Percentiles rank a stretch among this genome's conserved stretches.
phyloP scores from a whole-genome alignment of 2,888 invertebrate species.

The Meteorus cinctellus region DNA sequence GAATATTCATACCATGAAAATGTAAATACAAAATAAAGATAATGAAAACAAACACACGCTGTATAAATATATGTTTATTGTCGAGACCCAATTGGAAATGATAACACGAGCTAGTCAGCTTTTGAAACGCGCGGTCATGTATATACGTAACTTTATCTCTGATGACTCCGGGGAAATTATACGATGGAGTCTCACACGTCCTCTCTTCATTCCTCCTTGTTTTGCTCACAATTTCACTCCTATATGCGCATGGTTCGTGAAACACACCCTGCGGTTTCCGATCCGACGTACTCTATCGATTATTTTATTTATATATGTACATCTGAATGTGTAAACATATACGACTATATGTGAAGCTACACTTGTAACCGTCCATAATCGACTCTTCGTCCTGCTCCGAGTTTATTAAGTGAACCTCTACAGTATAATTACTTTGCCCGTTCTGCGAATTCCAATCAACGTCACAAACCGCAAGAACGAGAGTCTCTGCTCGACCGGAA shows the following conservation, averaged over 20 bases:
- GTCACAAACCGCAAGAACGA: slow-evolving; percentile 29
- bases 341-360: slow-evolving; percentile 1
- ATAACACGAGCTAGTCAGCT: slow-evolving; percentile 12
- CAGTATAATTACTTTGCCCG: slow-evolving; percentile 35
- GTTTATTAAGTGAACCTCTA: slow-evolving; percentile 41
- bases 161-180: slow-evolving; percentile 45
- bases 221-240: slow-evolving; percentile 21
- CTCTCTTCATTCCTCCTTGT: slow-evolving; percentile 28
- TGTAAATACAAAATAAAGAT: background rate
- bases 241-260: slow-evolving; percentile 19
- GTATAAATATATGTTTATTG: slow-evolving; percentile 8
- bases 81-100: background rate
- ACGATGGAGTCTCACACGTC: slow-evolving; percentile 39
- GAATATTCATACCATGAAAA: background rate
- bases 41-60: background rate
- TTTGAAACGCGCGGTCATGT: slow-evolving; percentile 11
- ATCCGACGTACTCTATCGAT: slow-evolving; percentile 28
- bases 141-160: slow-evolving; percentile 30
- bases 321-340: background rate
- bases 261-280: slow-evolving; percentile 18
- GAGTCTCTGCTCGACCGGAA: background rate
- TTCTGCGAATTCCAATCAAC: slow-evolving; percentile 43
- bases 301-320: slow-evolving; percentile 2
- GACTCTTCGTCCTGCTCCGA: slow-evolving; percentile 29
- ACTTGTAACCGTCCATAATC: slow-evolving; percentile 1